These are phyloP conservation scores for Bufo bufo DNA, from an alignment of 2,113 vertebrate genomes.

Conservation along the genomic window DNA sequence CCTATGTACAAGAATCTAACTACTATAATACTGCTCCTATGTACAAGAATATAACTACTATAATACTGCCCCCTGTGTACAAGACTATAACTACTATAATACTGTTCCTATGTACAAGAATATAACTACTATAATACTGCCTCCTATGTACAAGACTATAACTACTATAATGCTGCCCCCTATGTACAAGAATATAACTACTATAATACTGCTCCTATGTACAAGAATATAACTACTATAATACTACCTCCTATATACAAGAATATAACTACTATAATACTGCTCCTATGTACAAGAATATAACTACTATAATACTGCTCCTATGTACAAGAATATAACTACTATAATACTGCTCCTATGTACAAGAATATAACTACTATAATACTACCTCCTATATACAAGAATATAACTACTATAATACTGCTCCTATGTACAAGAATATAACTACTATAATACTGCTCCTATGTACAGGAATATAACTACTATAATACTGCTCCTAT, in stretches of 20 bases:
- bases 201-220: not conserved
- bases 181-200: not conserved
- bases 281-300: conserved; percentile 8
- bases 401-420: conserved; percentile 5
- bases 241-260: not conserved
- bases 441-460: conserved; percentile 2
- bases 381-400: not conserved
- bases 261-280: conserved; percentile 7
- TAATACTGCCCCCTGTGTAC: not conserved
- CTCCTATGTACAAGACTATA: not conserved
- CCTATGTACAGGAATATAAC: not conserved
- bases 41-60: conserved; percentile 5
- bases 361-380: conserved; percentile 7
- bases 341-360: not conserved
- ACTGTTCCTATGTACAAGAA: not conserved
- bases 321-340: not conserved
- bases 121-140: not conserved
- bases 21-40: conserved; percentile 10
- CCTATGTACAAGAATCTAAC: not conserved
- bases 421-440: conserved; percentile 8
- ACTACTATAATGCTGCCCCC: not conserved
- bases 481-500: conserved; percentile 2
- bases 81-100: not conserved
- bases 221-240: conserved; percentile 5
- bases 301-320: conserved; percentile 9